Evolutionary conservation across 2,888 invertebrate genomes (phyloP).

Genomic region (Apamea monoglypha): DNA sequence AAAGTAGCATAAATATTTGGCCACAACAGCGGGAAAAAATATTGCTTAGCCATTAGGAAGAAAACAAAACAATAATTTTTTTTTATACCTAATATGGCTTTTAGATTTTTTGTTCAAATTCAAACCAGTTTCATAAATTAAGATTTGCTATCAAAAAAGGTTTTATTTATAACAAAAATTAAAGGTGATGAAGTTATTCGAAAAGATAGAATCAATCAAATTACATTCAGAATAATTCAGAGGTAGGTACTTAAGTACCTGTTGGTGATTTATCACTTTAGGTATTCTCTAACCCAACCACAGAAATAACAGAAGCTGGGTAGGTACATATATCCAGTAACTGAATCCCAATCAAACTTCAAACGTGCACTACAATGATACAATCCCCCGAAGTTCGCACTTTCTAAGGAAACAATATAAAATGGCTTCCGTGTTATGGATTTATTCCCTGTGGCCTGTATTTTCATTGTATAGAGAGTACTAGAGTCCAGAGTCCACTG

Average conservation of each 20-base stretch:
- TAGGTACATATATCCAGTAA: not conserved
- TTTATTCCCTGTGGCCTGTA: conserved; percentile 28
- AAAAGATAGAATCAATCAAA: not conserved
- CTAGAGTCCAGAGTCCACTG: conserved; percentile 49
- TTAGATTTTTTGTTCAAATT: not conserved
- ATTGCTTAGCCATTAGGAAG: not conserved
- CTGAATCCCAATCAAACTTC: conserved; percentile 19
- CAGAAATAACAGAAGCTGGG: not conserved
- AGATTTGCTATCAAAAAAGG: not conserved
- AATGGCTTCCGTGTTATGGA: conserved; percentile 10
- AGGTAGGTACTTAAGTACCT: no score
- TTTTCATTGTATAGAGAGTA: conserved; percentile 45
- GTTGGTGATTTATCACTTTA: not conserved
- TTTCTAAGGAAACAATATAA: conserved; percentile 40
- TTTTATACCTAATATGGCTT: no score
- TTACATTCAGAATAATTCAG: not conserved
- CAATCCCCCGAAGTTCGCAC: not conserved
- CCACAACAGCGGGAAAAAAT: not conserved
- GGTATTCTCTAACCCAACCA: not conserved
- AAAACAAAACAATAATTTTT: not conserved
- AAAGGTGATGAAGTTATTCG: not conserved
- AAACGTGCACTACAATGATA: not conserved
- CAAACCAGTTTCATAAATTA: not conserved
- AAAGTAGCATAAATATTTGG: not conserved
- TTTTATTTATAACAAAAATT: not conserved